Evolutionary conservation across 2,888 invertebrate species (phyloP), one percentile per base, ranked within the genome.

Genomic region (Suillia variegata): DNA sequence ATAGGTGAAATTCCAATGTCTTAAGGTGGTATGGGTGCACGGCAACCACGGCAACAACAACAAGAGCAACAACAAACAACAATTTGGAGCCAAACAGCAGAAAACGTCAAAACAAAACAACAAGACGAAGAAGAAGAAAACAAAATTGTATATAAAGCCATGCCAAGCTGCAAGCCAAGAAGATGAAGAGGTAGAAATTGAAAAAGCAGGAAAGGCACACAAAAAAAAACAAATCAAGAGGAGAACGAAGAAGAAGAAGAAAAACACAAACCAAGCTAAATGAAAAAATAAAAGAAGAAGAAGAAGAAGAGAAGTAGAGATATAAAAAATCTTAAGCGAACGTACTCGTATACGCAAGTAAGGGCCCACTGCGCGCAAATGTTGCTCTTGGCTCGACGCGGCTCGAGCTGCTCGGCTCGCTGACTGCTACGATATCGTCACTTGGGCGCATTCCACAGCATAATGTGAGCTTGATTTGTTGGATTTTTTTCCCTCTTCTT

Each of bases 391-490:
- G n/a, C n/a, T n/a, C n/a, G n/a, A 21, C 47, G 10, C 45, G 45
- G 20, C 45, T 45, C 45, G 45, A 45, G 18, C 45, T 12, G 45
- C 2, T 18, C 18, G 45, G 45, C 45, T 17, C 18, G 20, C 33
- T 12, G 31, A 20, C 4, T 3, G 33, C 33, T 20, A 13, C 50
- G 6, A 62, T 68, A 76, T 76, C 76, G 77, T 76, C 76, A 76
- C 76, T 76, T 76, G 77, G 78, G 78, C 75, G 75, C 78, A 77
- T 77, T 77, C 77, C 78, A 73, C 64, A 73, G 73, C 74, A 76
- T 74, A 76, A 78, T 78, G 71, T 76, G 75, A 75, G 77, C 78
- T 78, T 77, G 77, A 76, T 77, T 78, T 77, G 77, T 75, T 77
- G 75, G 73, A 76, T 77, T 75, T 73, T 75, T 65, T 60, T 62